Base-by-base conservation (phyloP, 2,113 vertebrate genomes). In the Pterocles gutturalis region DNA sequence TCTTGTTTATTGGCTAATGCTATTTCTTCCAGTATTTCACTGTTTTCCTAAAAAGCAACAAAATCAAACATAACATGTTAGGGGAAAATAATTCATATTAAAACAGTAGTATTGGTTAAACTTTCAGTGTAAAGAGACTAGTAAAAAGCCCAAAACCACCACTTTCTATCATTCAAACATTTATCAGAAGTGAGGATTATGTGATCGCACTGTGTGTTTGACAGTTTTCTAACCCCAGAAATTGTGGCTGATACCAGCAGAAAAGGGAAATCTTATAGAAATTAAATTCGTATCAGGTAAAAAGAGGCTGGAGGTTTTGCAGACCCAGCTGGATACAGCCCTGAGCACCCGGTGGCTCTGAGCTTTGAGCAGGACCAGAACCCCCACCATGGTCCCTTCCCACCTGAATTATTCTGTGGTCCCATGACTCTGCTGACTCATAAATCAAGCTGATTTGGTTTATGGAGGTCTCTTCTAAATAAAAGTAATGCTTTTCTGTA, bases 21-120 rank as follows among this genome's bases (percentile, higher is more conserved):
- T 92, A 8, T 93, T 65, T 24, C 48, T 91, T 93, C 41, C 34
- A 19, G 15, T 70, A 97, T 81, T 49, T 21, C 49, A 4, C 0
- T n/a, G 85, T 70, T 95, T 90, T 70, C 70, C 94, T 95, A 83
- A 57, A 93, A 87, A 45, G 1, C 26, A 93, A 77, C 31, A 62
- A 64, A 83, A 91, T 26, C 3, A 76, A 72, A n/a, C 36, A 20
- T 5, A 69, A n/a, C 13, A 69, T 85, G 11, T 87, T 67, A 69
- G 46, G 26, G 28, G 14, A 14, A 76, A 79, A 58, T 0, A 34
- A 69, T 80, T 55, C 31, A 22, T 75, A 38, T 61, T 76, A 33
- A 83, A 83, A 25, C 0, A 31, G n/a, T 6, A 72, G 3, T 12
- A 12, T 26, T 48, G 20, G 5, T 54, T 93, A 62, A 43, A 49